Conservation (phyloP, 2,888 invertebrate genomes). For the Lithophane ornitopus region DNA sequence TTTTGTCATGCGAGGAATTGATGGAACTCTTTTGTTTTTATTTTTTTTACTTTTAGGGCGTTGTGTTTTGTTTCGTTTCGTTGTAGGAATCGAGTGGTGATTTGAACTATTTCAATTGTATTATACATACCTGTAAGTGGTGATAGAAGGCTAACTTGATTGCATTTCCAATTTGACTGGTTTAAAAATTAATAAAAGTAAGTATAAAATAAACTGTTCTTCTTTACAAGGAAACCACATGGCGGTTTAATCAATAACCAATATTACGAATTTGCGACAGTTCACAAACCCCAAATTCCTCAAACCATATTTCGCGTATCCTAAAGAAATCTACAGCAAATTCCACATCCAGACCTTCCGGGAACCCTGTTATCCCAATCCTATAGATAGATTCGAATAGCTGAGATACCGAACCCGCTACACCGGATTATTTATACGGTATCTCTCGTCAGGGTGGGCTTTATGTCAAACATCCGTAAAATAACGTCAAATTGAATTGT, state of each 20-base stretch:
- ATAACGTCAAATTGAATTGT: conserved; percentile 74
- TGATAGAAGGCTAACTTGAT: neutral
- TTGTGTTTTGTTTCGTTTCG: conserved; percentile 2
- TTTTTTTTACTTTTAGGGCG: neutral
- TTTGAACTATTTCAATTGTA: neutral
- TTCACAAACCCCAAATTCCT: neutral
- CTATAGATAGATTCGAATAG: conserved; percentile 52
- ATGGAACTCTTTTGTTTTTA: conserved; percentile 12
- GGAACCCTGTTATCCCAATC: conserved; percentile 12
- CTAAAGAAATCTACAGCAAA: conserved; percentile 27
- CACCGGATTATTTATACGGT: conserved; percentile 64
- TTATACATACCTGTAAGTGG: neutral
- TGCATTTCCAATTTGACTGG: too few relatives aligned
- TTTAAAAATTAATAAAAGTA: too few relatives aligned
- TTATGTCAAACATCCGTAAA: conserved; percentile 67
- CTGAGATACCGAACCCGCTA: conserved; percentile 33
- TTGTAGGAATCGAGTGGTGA: neutral
- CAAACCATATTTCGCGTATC: neutral
- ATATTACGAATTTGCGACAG: neutral
- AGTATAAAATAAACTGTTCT: too few relatives aligned
- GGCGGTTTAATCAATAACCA: neutral
- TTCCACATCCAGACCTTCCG: conserved; percentile 28
- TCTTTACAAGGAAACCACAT: too few relatives aligned
- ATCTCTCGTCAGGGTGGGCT: conserved; percentile 40
- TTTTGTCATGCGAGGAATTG: conserved; percentile 36